Evolutionary conservation across 2,113 vertebrate genomes (phyloP).

Genomic region (Callospermophilus lateralis): DNA sequence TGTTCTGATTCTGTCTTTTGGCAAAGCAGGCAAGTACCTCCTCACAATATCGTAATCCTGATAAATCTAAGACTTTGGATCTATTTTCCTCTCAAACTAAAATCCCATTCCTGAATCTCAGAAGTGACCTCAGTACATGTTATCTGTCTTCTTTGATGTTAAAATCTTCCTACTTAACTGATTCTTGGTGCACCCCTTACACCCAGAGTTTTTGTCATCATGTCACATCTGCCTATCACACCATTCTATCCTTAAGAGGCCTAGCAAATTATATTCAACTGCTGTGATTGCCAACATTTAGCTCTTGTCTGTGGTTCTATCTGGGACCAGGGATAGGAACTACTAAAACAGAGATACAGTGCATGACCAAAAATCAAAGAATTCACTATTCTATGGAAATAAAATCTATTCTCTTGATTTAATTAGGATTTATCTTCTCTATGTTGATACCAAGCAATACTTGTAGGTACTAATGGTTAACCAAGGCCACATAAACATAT

Average conservation of each 20-base stretch:
- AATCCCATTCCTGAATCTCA: neutral
- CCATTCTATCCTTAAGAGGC: neutral
- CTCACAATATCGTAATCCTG: neutral
- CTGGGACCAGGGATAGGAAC: neutral
- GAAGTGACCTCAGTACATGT: slow-evolving; percentile 9
- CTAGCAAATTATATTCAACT: slow-evolving; percentile 28
- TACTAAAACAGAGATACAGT: neutral
- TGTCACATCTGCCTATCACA: neutral
- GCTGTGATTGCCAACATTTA: neutral
- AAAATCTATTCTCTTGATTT: slow-evolving; percentile 30
- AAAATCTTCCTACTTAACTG: neutral
- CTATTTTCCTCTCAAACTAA: slow-evolving; percentile 37
- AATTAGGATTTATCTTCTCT: slow-evolving; percentile 56
- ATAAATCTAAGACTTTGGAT: neutral
- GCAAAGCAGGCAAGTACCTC: neutral
- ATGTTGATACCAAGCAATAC: neutral
- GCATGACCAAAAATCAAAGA: slow-evolving; percentile 7
- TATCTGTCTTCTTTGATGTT: neutral
- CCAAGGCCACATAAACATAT: neutral
- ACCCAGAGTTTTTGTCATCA: slow-evolving; percentile 31
- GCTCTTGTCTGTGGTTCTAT: slow-evolving; percentile 19
- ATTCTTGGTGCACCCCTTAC: neutral
- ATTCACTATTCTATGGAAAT: neutral
- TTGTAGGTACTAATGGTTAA: slow-evolving; percentile 11
- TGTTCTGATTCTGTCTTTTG: no score